Evolutionary conservation across 2,797 vertebrate species (phyloP).

Genomic region (Chaetodon trifasciatus): DNA sequence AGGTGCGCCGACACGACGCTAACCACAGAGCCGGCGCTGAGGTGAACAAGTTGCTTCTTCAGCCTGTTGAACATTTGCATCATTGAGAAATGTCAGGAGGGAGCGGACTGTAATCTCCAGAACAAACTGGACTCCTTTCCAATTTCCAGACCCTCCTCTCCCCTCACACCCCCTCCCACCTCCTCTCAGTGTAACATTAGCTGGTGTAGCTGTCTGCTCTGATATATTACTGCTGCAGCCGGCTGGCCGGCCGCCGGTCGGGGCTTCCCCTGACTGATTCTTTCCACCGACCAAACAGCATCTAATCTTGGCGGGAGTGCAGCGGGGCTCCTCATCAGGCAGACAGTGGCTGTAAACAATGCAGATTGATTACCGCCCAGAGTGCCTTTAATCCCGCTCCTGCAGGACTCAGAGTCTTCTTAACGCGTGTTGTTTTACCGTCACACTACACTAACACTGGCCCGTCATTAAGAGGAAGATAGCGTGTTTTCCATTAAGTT

Average conservation of each 20-base stretch:
- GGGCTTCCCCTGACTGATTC: slow-evolving; percentile 70
- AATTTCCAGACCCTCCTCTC: slow-evolving; percentile 12
- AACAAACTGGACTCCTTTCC: slow-evolving; percentile 59
- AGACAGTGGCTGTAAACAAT: slow-evolving; percentile 75
- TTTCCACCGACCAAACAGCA: slow-evolving; percentile 63
- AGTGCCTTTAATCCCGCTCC: slow-evolving; percentile 58
- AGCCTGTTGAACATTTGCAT: slow-evolving; percentile 54
- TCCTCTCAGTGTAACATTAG: slow-evolving; percentile 50
- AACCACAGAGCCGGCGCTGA: not conserved
- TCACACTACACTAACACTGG: slow-evolving; percentile 47
- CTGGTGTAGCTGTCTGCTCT: slow-evolving; percentile 60
- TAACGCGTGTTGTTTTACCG: slow-evolving; percentile 53
- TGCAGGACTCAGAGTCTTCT: slow-evolving; percentile 23
- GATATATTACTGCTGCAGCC: slow-evolving; percentile 56
- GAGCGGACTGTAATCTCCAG: slow-evolving; percentile 43
- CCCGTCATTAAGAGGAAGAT: slow-evolving; percentile 51
- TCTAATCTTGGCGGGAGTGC: slow-evolving; percentile 67
- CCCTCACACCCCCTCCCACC: not conserved
- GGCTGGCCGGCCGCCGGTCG: slow-evolving; percentile 38
- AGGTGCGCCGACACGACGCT: not conserved
- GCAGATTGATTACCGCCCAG: slow-evolving; percentile 71
- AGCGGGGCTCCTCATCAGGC: slow-evolving; percentile 70
- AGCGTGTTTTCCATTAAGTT: slow-evolving; percentile 49
- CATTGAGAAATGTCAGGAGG: slow-evolving; percentile 50
- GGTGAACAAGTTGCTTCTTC: slow-evolving; percentile 9